Evolutionary conservation across 2,888 invertebrate genomes (phyloP).

Genomic region (Hirtodrosophila duncani): DNA sequence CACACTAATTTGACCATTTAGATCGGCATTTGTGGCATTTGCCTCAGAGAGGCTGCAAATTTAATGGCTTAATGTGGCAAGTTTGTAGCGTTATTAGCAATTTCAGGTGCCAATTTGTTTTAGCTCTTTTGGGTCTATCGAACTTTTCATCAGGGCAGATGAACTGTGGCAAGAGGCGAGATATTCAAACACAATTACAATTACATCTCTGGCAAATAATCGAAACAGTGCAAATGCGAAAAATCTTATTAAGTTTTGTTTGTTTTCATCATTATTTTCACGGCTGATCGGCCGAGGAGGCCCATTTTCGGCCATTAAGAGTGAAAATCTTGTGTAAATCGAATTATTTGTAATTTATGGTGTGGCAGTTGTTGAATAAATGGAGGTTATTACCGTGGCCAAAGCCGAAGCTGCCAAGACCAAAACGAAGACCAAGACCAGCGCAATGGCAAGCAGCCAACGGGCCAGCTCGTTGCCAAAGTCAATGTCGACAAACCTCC

Average conservation of each 20-base stretch:
- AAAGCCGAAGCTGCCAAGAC: constrained; percentile 25
- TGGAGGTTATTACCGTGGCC: constrained; percentile 70
- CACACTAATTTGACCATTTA: constrained; percentile 68
- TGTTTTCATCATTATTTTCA: constrained; percentile 74
- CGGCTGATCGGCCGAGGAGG: constrained; percentile 50
- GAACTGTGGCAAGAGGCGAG: constrained; percentile 2
- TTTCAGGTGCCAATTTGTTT: constrained; percentile 30
- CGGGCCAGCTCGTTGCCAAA: too few species aligned
- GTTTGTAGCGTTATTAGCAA: constrained; percentile 48
- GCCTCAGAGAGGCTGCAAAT: constrained; percentile 42
- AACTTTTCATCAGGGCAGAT: constrained; percentile 3
- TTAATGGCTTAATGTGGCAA: constrained; percentile 61
- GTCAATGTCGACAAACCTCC: constrained; percentile 10
- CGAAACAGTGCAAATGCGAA: constrained; percentile 50
- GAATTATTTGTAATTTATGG: constrained; percentile 77
- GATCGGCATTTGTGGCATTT: constrained; percentile 53
- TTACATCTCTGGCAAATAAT: background rate
- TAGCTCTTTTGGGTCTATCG: background rate
- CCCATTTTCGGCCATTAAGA: constrained; percentile 72
- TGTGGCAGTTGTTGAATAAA: constrained; percentile 71
- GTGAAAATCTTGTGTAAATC: constrained; percentile 76
- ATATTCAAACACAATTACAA: constrained; percentile 44
- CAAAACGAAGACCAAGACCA: constrained; percentile 7
- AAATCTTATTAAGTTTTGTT: constrained; percentile 76
- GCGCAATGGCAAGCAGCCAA: constrained; percentile 36